Percentiles rank a stretch among this genome's conserved stretches.
Conservation (phyloP, 1,140 invertebrate species). For the Myzus persicae region DNA sequence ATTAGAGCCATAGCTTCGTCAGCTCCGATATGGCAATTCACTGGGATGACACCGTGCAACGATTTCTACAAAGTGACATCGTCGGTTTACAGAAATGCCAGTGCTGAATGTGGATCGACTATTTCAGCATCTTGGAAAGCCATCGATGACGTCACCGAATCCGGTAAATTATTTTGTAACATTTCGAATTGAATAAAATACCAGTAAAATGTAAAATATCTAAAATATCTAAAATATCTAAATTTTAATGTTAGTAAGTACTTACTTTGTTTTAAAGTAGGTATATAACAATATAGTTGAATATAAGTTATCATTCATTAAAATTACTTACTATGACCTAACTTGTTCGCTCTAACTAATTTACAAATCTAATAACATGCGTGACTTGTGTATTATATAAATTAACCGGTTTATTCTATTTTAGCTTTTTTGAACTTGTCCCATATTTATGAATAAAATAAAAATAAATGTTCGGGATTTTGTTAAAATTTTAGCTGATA, state of each 20-base stretch:
- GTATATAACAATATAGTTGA: no score
- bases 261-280: no score
- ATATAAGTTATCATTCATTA: no score
- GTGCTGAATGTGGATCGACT: conserved; percentile 73
- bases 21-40: conserved; percentile 92
- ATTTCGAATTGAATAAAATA: background rate
- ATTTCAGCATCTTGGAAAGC: conserved; percentile 82
- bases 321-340: background rate
- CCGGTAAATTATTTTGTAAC: conserved; percentile 65
- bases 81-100: conserved; percentile 73
- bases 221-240: no score
- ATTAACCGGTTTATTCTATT: background rate
- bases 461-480: background rate
- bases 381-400: background rate
- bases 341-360: background rate
- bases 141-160: conserved; percentile 71
- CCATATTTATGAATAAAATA: background rate
- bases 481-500: background rate
- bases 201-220: no score
- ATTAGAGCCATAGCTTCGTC: conserved; percentile 91
- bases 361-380: background rate
- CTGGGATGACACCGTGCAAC: conserved; percentile 80
- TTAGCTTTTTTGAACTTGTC: background rate
- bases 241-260: no score
- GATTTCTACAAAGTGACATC: conserved; percentile 82